Evolutionary conservation across 2,113 vertebrate genomes (phyloP), one percentile per base, ranked within the genome.

Genomic region (Coryphaenoides rupestris): DNA sequence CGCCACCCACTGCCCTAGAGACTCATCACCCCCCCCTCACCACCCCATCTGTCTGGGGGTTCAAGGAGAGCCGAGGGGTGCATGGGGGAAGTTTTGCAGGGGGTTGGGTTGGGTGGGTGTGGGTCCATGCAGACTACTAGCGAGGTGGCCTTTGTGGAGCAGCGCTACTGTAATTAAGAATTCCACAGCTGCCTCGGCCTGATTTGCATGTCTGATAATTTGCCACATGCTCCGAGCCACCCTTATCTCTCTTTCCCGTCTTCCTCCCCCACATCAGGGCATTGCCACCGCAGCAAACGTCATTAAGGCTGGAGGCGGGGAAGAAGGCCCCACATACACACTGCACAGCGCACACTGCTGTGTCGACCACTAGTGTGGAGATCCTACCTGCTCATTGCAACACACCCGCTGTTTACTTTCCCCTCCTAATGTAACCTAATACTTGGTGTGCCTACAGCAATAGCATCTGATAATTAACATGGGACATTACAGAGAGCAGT

Each of bases 121-220:
- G 64, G 70, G 63, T 58, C 55, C 60, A 28, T 33, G 46, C 45
- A 47, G 77, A 63, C 57, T 45, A 63, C 57, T 45, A 67, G 72
- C 68, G 79, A 75, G 76, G 75, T 81, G n/a, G 80, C 75, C 79
- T 84, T 86, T 86, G 85, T 86, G 83, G 81, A 75, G 78, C 75
- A 82, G 75, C 78, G 21, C 17, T 73, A 77, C 66, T 72, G 68
- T 86, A 87, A 89, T 85, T 85, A 88, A 84, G 80, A 73, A 87
- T 87, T 87, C 84, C 83, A 86, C 85, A 89, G 86, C 85, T 89
- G 85, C 85, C 80, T 86, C 65, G 0, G 26, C 74, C 83, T 86
- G 80, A 90, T 90, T 88, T 87, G 86, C 89, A 88, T 88, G 86
- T 86, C 87, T 87, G 87, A 84, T 88, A 75, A 82, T 87, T 89